Conservation (phyloP, 2,797 vertebrate genomes). For the Eurystomus glaucurus region DNA sequence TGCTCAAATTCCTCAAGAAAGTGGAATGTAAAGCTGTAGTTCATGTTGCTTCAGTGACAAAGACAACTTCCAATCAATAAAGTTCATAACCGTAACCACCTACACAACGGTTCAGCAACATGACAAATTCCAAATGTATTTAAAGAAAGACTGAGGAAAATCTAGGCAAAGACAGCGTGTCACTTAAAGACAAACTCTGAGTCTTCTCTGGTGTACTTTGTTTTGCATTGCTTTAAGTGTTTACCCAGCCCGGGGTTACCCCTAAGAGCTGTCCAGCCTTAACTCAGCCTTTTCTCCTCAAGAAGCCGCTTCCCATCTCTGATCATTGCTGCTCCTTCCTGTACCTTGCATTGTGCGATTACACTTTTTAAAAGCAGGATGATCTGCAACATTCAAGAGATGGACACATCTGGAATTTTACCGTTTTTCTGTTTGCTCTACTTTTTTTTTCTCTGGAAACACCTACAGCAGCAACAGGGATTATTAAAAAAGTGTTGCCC, state of each 20-base stretch:
- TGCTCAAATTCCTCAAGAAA: not conserved
- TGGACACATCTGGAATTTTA: not conserved
- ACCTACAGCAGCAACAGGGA: not conserved
- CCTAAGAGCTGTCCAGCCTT: not conserved
- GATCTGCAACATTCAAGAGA: not conserved
- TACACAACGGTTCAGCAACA: not conserved
- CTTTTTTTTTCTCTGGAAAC: not conserved
- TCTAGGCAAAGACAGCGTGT: not conserved
- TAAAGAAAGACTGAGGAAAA: not conserved
- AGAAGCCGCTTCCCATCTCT: not conserved
- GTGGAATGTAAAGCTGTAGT: not conserved
- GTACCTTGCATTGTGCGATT: not conserved
- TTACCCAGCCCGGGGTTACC: not conserved
- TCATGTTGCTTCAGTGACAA: not conserved
- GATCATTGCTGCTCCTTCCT: not conserved
- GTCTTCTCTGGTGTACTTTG: not conserved
- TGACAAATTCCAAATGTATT: not conserved
- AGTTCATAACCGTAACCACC: rapidly evolving
- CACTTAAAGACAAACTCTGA: not conserved
- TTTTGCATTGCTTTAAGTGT: not conserved
- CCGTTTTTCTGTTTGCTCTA: not conserved
- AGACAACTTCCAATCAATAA: not conserved
- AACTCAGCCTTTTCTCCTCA: not conserved
- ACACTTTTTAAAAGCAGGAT: not conserved
- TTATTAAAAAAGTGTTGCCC: not conserved